These are phyloP conservation scores for Elanoides forficatus DNA, from an alignment of 2,113 vertebrate genomes.

Conservation along the genomic window DNA sequence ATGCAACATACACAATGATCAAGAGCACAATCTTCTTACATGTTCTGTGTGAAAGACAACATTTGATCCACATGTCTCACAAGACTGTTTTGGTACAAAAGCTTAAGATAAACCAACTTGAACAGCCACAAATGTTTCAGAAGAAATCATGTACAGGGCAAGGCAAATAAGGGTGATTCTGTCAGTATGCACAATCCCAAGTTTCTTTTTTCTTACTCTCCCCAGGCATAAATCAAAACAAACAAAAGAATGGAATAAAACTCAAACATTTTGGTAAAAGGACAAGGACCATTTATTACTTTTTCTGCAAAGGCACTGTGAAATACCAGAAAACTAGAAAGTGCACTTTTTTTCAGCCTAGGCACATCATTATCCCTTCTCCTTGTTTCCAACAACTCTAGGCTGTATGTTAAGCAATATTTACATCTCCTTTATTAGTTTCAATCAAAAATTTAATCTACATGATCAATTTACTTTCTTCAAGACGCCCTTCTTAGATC, in stretches of 20 bases:
- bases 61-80: neutral
- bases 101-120: neutral
- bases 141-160: accelerated
- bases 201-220: neutral
- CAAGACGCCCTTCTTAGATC: neutral
- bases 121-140: accelerated
- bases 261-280: neutral
- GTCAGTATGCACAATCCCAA: neutral
- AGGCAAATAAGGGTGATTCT: neutral
- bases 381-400: neutral
- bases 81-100: neutral
- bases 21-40: neutral
- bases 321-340: neutral
- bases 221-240: neutral
- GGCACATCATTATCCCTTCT: neutral
- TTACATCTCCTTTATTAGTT: neutral
- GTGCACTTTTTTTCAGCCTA: accelerated
- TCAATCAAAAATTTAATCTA: neutral
- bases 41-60: neutral
- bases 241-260: neutral
- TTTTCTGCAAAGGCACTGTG: neutral
- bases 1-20: neutral
- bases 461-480: neutral
- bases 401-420: neutral
- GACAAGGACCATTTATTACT: neutral